These are phyloP conservation scores for Laticauda colubrina DNA, from an alignment of 2,113 vertebrate genomes.

Conservation along the genomic window DNA sequence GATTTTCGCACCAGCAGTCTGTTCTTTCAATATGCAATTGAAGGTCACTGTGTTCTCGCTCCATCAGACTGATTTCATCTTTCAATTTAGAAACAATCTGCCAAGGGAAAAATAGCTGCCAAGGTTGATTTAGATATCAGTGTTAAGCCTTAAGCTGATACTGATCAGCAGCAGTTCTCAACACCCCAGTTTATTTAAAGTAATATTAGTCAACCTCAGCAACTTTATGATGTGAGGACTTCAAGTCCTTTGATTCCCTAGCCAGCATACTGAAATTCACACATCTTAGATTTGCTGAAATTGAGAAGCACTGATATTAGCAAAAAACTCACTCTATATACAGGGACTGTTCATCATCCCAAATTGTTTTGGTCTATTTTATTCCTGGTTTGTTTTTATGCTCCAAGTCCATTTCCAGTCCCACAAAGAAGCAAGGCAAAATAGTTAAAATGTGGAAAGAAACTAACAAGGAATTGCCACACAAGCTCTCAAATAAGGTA, in stretches of 20 bases:
- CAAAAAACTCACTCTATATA: background rate
- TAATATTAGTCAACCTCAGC: background rate
- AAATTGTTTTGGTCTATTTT: background rate
- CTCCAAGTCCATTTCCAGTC: background rate
- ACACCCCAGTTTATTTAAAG: background rate
- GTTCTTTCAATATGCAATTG: constrained; percentile 92
- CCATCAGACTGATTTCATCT: constrained; percentile 92
- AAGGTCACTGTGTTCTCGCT: constrained; percentile 90
- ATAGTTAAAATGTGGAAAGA: background rate
- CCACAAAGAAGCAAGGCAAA: background rate
- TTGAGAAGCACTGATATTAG: background rate
- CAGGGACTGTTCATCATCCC: background rate
- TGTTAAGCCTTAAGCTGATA: background rate
- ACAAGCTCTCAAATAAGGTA: background rate
- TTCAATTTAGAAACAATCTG: constrained; percentile 94
- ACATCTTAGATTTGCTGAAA: background rate
- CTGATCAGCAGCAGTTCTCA: background rate
- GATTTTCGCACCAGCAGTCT: constrained; percentile 98
- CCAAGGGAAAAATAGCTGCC: background rate
- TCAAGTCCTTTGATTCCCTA: background rate
- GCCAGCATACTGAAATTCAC: background rate
- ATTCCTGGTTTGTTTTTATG: background rate
- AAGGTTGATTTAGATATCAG: background rate
- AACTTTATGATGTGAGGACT: background rate
- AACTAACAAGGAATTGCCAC: background rate